Evolutionary conservation across 2,113 vertebrate genomes (phyloP).

Genomic region (Chloropsis cyanopogon): DNA sequence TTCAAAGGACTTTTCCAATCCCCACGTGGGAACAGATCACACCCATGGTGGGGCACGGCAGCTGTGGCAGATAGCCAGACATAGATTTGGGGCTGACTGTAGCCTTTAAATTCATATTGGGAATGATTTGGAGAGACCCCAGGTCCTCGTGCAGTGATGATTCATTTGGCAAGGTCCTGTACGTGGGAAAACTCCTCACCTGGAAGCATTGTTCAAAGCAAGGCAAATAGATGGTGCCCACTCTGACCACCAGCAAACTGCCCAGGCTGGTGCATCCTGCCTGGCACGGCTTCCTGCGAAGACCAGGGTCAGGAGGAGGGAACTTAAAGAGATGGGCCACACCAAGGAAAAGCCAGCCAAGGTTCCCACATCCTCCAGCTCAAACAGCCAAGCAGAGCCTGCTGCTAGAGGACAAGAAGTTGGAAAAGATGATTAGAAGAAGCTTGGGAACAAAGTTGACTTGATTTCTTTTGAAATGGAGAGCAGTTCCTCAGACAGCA

Average conservation of each 20-base stretch:
- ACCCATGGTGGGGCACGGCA: not conserved
- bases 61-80: not conserved
- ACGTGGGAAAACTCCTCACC: not conserved
- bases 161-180: not conserved
- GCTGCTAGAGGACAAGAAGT: not conserved
- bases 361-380: not conserved
- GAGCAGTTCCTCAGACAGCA: constrained; percentile 36
- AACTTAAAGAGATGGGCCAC: not conserved
- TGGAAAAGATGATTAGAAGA: constrained; percentile 7
- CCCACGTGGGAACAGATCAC: not conserved
- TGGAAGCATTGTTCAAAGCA: not conserved
- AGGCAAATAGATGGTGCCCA: not conserved
- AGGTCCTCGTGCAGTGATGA: not conserved
- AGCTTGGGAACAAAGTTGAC: constrained; percentile 8
- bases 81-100: not conserved
- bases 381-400: not conserved
- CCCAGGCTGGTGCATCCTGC: not conserved
- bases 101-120: not conserved
- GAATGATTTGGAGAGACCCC: not conserved
- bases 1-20: not conserved
- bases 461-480: constrained; percentile 29
- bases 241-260: not conserved
- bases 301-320: not conserved
- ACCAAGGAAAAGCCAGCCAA: not conserved
- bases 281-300: not conserved